These are phyloP conservation scores for Danio tinwini DNA, from an alignment of 2,797 vertebrate genomes.

Conservation along the genomic window DNA sequence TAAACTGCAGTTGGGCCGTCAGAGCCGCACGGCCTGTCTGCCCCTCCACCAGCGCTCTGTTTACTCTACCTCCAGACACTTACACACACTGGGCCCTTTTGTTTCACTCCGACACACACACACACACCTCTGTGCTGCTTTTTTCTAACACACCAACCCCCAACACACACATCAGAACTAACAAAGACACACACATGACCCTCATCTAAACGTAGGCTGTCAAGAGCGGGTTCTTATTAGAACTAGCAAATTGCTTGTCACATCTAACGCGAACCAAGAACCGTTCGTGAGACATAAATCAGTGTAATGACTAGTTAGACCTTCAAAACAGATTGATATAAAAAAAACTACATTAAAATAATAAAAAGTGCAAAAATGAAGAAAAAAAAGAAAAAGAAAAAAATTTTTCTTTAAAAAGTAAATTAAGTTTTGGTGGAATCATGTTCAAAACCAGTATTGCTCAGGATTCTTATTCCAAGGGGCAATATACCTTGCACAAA, in stretches of 20 bases:
- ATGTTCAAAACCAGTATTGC: not conserved
- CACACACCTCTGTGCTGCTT: constrained; percentile 55
- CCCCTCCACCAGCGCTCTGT: constrained; percentile 78
- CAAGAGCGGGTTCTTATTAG: constrained; percentile 3
- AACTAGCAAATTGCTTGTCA: not conserved
- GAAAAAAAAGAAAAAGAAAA: not conserved
- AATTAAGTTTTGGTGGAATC: not conserved
- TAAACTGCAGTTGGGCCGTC: constrained; percentile 76
- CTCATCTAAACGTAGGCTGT: constrained; percentile 18
- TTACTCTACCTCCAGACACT: constrained; percentile 90
- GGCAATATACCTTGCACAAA: not conserved
- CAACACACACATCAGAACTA: constrained; percentile 41
- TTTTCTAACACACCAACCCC: constrained; percentile 35
- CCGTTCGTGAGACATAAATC: not conserved
- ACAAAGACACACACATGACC: constrained; percentile 46
- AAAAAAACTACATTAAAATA: not conserved
- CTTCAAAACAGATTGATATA: not conserved
- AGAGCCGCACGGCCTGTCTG: constrained; percentile 55
- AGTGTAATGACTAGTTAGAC: not conserved
- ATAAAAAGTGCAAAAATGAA: not conserved
- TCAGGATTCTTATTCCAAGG: not conserved
- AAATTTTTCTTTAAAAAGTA: too few relatives aligned
- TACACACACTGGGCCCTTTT: constrained; percentile 87
- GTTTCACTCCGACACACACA: constrained; percentile 75
- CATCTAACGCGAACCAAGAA: constrained; percentile 1